Evolutionary conservation across 2,888 invertebrate species (phyloP).

Genomic region (Selenia dentaria): DNA sequence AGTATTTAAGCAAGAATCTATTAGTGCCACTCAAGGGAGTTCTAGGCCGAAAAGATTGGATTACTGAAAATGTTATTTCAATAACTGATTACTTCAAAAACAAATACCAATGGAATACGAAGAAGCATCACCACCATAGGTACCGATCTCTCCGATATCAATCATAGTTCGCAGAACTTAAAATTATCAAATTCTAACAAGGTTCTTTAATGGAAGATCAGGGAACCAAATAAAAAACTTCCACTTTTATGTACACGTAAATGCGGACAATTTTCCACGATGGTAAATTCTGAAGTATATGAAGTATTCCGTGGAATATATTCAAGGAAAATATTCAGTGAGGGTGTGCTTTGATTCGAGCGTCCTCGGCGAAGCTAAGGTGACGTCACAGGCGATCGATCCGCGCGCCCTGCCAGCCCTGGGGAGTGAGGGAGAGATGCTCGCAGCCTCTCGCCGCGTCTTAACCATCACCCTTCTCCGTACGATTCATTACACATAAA

Average conservation of each 20-base stretch:
- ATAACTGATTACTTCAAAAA: no score
- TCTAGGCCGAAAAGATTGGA: no score
- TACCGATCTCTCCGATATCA: no score
- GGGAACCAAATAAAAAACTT: slow-evolving; percentile 3
- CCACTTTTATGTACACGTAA: no score
- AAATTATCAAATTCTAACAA: not conserved
- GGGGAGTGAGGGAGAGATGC: slow-evolving; percentile 30
- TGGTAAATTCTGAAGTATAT: slow-evolving; percentile 26
- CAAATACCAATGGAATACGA: no score
- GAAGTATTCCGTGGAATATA: slow-evolving; percentile 9
- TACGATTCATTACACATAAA: slow-evolving; percentile 50
- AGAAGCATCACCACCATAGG: no score
- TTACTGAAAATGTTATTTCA: no score
- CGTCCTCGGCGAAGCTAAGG: slow-evolving; percentile 49
- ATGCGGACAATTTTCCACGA: slow-evolving; percentile 22
- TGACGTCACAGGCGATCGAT: slow-evolving; percentile 80
- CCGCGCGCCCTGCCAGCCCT: slow-evolving; percentile 32
- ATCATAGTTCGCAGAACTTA: no score
- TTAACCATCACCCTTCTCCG: slow-evolving; percentile 37
- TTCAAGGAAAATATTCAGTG: slow-evolving; percentile 19
- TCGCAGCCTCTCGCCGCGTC: slow-evolving; percentile 22
- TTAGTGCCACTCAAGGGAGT: no score
- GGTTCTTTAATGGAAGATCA: not conserved
- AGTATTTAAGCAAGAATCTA: no score
- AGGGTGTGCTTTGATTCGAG: slow-evolving; percentile 30